Base-by-base conservation (phyloP, 2,888 invertebrate genomes). In the Palloptera scutellata region DNA sequence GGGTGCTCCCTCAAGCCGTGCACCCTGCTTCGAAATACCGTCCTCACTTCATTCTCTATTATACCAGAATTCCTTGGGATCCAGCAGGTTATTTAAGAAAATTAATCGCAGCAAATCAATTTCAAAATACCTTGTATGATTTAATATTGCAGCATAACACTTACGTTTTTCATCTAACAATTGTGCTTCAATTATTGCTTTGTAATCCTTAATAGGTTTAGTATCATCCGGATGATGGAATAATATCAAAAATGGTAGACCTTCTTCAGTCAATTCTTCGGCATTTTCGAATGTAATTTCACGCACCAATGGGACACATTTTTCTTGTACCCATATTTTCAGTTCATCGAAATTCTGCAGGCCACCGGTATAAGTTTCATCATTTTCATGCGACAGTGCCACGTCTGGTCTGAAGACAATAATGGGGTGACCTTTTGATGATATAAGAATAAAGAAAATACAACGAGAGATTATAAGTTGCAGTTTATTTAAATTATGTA, bases 271-370 rank as follows among this genome's bases (percentile, higher is more conserved):
- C 30, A 98, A 86, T 85, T 98, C 98, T 86, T 99, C 99, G 1
- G 99, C 99, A 88, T 99, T 99, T 86, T 98, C 98, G 86, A 99
- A 99, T 0, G 98, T 99, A 69, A 99, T 99, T 86, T 99, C 98
- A 64, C 99, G 88, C 0, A 99, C 98, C 13, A 98, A 86, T 0
- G 99, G 98, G 51, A 98, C 94, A 84, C 99, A 99, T 81, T 95
- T 95, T 74, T 96, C 93, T 70, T 93, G 91, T 0, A 92, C 89
- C 98, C 98, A 98, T 69, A 90, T 88, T 78, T 92, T 90, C n/a
- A 98, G 81, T 74, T 95, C 93, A 78, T 97, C 96, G 77, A 92
- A 94, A 79, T 88, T 91, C 8, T 85, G 86, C 53, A 93, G 81
- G 64, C 89, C 90, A 8, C 94, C 94, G n/a, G 84, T 88, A 81